These are phyloP conservation scores for Gibbula magus DNA, from an alignment of 2,888 invertebrate genomes.

Conservation along the genomic window DNA sequence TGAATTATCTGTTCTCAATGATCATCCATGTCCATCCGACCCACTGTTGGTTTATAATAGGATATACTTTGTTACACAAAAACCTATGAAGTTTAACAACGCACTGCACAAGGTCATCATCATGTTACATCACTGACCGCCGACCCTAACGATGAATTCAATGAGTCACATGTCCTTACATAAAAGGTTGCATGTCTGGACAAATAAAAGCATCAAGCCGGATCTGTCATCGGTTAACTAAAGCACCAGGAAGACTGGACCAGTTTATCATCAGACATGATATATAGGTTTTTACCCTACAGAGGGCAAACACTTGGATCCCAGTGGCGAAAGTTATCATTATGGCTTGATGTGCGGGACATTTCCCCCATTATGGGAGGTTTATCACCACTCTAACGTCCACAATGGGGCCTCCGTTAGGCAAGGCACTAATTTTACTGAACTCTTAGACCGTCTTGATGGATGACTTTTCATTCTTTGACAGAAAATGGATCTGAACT, in stretches of 20 bases:
- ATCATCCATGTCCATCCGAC: no score
- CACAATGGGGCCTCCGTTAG: not conserved
- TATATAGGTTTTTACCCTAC: not conserved
- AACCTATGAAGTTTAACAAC: no score
- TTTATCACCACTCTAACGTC: not conserved
- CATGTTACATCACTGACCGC: no score
- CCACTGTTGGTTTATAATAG: no score
- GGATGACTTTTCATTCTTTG: not conserved
- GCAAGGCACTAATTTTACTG: not conserved
- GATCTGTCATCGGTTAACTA: no score
- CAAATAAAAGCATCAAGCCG: no score
- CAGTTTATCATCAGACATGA: not conserved
- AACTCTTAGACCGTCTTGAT: not conserved
- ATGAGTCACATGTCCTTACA: no score
- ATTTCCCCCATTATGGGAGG: not conserved
- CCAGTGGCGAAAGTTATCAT: not conserved
- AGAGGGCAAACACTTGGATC: not conserved
- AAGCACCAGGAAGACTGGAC: not conserved
- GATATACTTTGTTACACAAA: no score
- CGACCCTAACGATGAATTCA: no score
- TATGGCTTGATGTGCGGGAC: not conserved
- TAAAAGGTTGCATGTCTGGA: no score
- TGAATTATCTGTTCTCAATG: no score
- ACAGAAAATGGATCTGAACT: not conserved
- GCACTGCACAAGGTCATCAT: no score